A percentile compares a stretch with the other conserved stretches of the same genome.
These are phyloP conservation scores for Micromesistius poutassou DNA, from an alignment of 2,797 vertebrate species.

Conservation along the genomic window DNA sequence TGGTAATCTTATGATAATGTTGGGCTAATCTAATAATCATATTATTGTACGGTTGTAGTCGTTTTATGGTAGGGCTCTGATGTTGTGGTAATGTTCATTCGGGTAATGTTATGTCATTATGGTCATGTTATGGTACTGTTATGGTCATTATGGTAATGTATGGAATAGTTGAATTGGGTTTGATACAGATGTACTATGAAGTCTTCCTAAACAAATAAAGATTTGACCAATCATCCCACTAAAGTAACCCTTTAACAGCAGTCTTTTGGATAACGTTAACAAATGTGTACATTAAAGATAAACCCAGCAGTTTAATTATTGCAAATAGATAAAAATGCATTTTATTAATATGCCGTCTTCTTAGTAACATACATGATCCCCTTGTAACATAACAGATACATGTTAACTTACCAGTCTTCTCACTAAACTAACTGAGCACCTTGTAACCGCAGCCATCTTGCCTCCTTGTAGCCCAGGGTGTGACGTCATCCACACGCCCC, in stretches of 20 bases:
- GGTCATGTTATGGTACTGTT: background rate
- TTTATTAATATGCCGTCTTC: no score
- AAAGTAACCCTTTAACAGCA: background rate
- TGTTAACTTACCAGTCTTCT: constrained; percentile 79
- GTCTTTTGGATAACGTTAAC: background rate
- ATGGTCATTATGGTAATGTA: no score
- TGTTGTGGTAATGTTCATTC: background rate
- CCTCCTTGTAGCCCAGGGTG: constrained; percentile 41
- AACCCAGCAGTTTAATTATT: background rate
- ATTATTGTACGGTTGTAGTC: background rate
- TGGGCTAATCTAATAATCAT: background rate
- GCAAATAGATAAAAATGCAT: background rate
- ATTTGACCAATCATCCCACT: background rate
- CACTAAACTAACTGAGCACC: constrained; percentile 66
- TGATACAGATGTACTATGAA: background rate
- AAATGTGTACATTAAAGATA: background rate
- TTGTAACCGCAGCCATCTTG: constrained; percentile 85
- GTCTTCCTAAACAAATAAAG: no score
- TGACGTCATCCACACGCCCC: constrained; percentile 52
- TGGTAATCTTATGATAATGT: no score
- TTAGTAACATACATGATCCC: background rate
- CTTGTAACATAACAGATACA: background rate
- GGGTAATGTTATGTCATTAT: background rate
- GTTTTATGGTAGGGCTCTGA: background rate
- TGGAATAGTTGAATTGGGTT: background rate